Evolutionary conservation across 1,140 invertebrate genomes (phyloP).

Genomic region (Thaumetopoea pityocampa): DNA sequence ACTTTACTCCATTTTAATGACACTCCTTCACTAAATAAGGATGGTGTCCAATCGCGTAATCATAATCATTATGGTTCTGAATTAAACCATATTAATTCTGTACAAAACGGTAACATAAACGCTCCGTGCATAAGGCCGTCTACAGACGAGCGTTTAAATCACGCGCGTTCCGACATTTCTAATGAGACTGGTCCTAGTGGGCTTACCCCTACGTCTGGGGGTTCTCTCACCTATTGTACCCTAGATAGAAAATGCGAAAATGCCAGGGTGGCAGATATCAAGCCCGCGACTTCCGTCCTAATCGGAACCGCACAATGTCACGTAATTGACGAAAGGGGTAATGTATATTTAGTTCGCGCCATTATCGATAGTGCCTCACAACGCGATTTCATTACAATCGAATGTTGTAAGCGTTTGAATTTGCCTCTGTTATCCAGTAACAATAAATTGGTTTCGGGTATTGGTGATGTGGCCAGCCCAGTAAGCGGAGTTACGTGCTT

Average conservation of each 20-base stretch:
- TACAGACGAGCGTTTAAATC: no score
- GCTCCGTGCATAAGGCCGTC: no score
- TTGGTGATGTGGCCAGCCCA: neutral
- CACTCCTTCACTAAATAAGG: no score
- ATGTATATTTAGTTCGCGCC: neutral
- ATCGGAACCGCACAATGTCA: neutral
- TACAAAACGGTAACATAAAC: no score
- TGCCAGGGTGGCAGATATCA: no score
- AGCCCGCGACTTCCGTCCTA: neutral
- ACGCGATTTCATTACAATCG: neutral
- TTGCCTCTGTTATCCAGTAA: neutral
- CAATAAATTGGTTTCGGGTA: neutral
- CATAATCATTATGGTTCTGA: no score
- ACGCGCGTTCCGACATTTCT: no score
- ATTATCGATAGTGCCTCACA: constrained; percentile 1
- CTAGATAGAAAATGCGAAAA: neutral
- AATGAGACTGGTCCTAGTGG: no score
- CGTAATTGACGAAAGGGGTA: neutral
- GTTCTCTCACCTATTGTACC: no score
- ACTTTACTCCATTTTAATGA: constrained; percentile 1
- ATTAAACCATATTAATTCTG: no score
- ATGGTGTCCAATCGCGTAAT: no score
- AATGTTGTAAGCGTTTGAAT: constrained; percentile 1
- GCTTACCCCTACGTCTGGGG: no score
- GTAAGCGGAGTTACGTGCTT: neutral